Evolutionary conservation across 2,888 invertebrate species (phyloP).

Genomic region (Ligdia adustata): DNA sequence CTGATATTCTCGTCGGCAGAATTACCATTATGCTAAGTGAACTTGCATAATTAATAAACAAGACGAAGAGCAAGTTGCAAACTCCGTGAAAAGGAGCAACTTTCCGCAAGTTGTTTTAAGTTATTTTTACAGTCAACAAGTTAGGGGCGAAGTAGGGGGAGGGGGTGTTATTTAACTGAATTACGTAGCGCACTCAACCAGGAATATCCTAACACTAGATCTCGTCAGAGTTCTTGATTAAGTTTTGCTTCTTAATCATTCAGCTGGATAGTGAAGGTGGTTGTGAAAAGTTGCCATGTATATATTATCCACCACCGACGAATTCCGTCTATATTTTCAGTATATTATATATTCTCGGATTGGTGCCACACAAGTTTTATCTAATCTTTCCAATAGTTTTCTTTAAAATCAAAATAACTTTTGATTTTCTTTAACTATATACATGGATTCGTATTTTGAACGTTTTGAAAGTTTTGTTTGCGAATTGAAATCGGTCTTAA

Average conservation of each 20-base stretch:
- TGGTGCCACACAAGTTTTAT: no score
- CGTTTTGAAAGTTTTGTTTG: no score
- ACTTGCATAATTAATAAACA: constrained; percentile 15
- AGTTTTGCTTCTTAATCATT: neutral
- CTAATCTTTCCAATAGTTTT: no score
- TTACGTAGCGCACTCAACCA: constrained; percentile 14
- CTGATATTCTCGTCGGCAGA: neutral
- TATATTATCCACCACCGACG: no score
- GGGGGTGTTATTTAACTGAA: constrained; percentile 3
- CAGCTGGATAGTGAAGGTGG: no score
- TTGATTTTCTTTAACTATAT: no score
- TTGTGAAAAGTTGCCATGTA: no score
- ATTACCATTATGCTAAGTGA: constrained; percentile 13
- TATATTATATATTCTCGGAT: no score
- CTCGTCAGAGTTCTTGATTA: constrained; percentile 2
- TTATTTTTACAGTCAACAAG: constrained; percentile 19
- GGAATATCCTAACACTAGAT: neutral
- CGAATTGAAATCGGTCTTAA: no score
- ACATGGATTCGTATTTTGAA: no score
- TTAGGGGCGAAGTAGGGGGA: neutral
- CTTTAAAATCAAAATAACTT: no score
- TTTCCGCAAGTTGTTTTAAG: constrained; percentile 20
- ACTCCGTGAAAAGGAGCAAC: constrained; percentile 7
- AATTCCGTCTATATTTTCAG: no score
- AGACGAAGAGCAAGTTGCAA: constrained; percentile 1